A percentile compares a stretch with the other conserved stretches of the same genome.
Evolutionary conservation across 35 echinoderm and acorn worm species (phyloP).

Genomic region (Eucidaris tribuloides): DNA sequence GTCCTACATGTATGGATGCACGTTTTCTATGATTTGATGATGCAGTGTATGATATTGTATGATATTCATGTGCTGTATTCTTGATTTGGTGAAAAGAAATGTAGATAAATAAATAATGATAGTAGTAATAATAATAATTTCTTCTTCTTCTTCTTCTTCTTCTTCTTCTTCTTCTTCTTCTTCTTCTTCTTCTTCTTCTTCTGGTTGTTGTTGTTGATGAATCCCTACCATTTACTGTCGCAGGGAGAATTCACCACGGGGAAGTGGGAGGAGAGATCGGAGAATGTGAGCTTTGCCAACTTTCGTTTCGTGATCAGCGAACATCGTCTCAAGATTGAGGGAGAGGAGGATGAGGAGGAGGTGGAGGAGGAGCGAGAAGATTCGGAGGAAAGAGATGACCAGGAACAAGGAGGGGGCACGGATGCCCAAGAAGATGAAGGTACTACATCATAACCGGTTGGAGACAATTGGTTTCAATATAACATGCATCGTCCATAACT

Average conservation of each 20-base stretch:
- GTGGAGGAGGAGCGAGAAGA: constrained; percentile 55
- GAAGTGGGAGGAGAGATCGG: constrained; percentile 68
- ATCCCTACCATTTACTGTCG: not conserved
- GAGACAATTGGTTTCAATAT: too few relatives aligned
- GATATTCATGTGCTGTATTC: too few relatives aligned
- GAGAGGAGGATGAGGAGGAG: constrained; percentile 37
- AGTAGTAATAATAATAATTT: too few relatives aligned
- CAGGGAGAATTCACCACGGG: constrained; percentile 71
- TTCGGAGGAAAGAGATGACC: not conserved
- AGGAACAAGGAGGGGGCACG: not conserved
- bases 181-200: not conserved
- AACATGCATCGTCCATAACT: too few relatives aligned
- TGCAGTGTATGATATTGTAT: too few relatives aligned
- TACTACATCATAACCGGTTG: too few relatives aligned
- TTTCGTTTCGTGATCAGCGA: constrained; percentile 63
- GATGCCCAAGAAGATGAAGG: not conserved
- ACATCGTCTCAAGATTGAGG: constrained; percentile 50
- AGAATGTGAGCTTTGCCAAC: constrained; percentile 77
- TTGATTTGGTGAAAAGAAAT: too few relatives aligned
- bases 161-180: not conserved
- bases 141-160: not conserved
- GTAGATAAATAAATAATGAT: too few relatives aligned
- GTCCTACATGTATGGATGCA: too few relatives aligned
- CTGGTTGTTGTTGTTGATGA: not conserved
- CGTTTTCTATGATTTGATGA: too few relatives aligned